Evolutionary conservation across 2,797 vertebrate species (phyloP).

Genomic region (Epinephelus coioides): DNA sequence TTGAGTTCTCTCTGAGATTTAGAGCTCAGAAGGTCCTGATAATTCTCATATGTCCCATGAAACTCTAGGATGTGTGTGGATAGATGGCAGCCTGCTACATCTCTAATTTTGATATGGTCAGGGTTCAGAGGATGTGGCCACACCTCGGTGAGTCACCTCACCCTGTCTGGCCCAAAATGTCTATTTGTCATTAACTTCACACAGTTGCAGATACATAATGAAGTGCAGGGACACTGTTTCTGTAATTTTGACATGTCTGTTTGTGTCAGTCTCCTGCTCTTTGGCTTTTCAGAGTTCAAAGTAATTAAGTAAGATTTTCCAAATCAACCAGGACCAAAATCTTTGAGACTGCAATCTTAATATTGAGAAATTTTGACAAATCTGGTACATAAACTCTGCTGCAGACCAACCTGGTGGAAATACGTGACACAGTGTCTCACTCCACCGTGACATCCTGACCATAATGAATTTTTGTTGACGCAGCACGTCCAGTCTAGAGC

Average conservation of each 20-base stretch:
- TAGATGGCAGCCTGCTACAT: slow-evolving; percentile 17
- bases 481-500: slow-evolving; percentile 21
- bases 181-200: not conserved
- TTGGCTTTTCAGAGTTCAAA: too few relatives aligned
- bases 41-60: slow-evolving; percentile 39
- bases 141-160: not conserved
- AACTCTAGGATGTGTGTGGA: slow-evolving; percentile 13
- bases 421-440: not conserved
- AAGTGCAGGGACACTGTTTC: not conserved
- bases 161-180: not conserved
- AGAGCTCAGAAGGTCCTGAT: slow-evolving; percentile 16
- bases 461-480: slow-evolving; percentile 49
- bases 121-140: slow-evolving; percentile 12
- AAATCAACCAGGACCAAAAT: too few relatives aligned
- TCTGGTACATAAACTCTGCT: not conserved
- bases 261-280: too few relatives aligned
- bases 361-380: not conserved
- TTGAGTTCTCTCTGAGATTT: slow-evolving; percentile 33
- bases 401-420: not conserved
- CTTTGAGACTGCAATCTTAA: too few relatives aligned
- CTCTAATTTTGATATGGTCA: not conserved
- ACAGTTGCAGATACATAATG: not conserved
- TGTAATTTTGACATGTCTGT: not conserved
- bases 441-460: slow-evolving; percentile 52
- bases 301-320: too few relatives aligned